Base-by-base conservation (phyloP, 2,113 vertebrate species). In the Probosciger aterrimus region DNA sequence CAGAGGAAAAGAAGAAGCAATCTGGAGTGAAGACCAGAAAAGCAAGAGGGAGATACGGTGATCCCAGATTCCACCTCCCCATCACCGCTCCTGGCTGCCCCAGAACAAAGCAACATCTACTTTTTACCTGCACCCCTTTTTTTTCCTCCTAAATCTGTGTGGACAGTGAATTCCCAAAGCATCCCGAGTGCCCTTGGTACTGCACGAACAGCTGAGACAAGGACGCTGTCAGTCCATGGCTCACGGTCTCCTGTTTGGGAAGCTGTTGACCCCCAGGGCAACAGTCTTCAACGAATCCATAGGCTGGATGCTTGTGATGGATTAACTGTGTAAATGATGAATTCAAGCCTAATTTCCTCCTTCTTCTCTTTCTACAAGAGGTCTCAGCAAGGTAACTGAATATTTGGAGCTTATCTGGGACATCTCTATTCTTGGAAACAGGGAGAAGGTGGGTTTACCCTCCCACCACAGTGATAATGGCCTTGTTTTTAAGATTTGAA, bases 401-500 rank as follows among this genome's bases (percentile, higher is more conserved):
- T 7, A 30, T 11, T 2, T 9, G 23, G 50, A 43, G 22, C 33
- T 81, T 37, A 19, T 44, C 3, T 50, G 65, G 89, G 55, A 23
- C 0, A 2, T 8, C 9, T 18, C 24, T 15, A 0, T 28, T 52
- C 71, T 4, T 6, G 70, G 33, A 60, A 67, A 43, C 0, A 1
- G 15, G 65, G 46, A 43, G 31, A 9, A 49, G 86, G 75, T 10
- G 63, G 80, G 19, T 37, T 27, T 65, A n/a, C 37, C 78, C 14
- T 76, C 37, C 57, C 33, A 64, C 44, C 55, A n/a, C 37, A 35
- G 47, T 7, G 4, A 33, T 57, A 67, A 67, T 2, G 24, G 19
- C 14, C 23, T 46, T 33, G 5, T 3, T 41, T n/a, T 46, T 4
- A 20, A 70, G 83, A 13, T 2, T 27, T 2, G 46, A 63, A 10